Evolutionary conservation across 2,797 vertebrate species (phyloP), one percentile per base, ranked within the genome.

Genomic region (Bradypus variegatus): DNA sequence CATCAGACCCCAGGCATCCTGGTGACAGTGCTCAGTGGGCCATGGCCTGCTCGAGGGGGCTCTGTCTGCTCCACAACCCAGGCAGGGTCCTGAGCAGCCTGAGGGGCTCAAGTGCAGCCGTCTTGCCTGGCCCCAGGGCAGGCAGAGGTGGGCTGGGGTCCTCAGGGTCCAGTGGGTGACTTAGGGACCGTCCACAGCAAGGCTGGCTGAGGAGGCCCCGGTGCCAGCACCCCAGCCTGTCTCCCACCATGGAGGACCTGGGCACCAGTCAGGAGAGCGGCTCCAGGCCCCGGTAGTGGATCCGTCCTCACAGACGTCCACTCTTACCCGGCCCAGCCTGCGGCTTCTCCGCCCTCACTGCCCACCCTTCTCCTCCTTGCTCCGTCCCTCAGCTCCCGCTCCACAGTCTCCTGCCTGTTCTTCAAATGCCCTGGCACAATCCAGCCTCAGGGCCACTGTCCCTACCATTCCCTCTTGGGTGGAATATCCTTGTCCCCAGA

Each of bases 201-300:
- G 6, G 33, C 0, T 2, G 77, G n/a, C 29, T 0, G 0, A 11
- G 33, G 70, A 64, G 15, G 41, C 31, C 60, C 27, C 2, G 0
- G 33, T 31, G 67, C 80, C 18, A 31, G 53, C 15, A 58, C 29
- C 2, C 6, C 8, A 5, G 53, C 29, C 38, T 50, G 13, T 14
- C 48, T 13, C n/a, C 14, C 21, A 15, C 72, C 45, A 21, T 3
- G 8, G 65, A 50, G 8, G 48, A n/a, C 29, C 36, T 19, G 36
- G 21, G 21, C 8, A 1, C 6, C 36, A n/a, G 41, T 31, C 10
- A 0, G 0, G 58, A 45, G 27, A 18, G 12, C 9, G 2, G 29
- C 60, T 58, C 65, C 33, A 25, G 82, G 41, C 33, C 33, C 7
- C 8, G 4, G 2, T 50, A n/a, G 83, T 8, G 8, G 11, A 50